A percentile compares a stretch with the other conserved stretches of the same genome.
Evolutionary conservation across 2,113 vertebrate genomes (phyloP).

Genomic region (Sebastes fasciatus): DNA sequence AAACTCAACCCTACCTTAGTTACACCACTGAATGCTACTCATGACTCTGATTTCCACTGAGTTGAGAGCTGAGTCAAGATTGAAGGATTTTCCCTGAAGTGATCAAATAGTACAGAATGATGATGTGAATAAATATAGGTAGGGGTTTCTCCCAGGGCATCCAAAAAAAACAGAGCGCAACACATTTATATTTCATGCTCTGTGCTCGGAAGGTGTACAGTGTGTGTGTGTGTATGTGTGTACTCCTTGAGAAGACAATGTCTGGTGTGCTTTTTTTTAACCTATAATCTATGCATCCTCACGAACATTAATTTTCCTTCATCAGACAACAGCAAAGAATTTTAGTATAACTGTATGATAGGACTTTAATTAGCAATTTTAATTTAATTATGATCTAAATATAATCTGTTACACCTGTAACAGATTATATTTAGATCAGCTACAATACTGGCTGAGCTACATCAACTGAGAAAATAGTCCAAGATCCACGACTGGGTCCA

Average conservation of each 20-base stretch:
- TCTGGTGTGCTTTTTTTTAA: neutral
- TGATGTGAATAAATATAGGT: conserved; percentile 61
- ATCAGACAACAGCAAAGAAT: no score
- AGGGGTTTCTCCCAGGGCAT: conserved; percentile 25
- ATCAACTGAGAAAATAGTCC: neutral
- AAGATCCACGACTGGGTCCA: neutral
- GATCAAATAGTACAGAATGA: conserved; percentile 47
- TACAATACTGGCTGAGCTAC: neutral
- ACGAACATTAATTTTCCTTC: no score
- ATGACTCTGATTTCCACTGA: conserved; percentile 42
- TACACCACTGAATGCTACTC: conserved; percentile 34
- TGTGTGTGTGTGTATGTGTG: conserved; percentile 36
- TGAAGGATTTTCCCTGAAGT: conserved; percentile 34
- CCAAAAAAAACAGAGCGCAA: conserved; percentile 23
- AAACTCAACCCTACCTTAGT: conserved; percentile 27
- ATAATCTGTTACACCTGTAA: no score
- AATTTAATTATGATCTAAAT: no score
- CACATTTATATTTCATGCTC: conserved; percentile 61
- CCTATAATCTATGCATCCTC: neutral
- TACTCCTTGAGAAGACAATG: conserved; percentile 2
- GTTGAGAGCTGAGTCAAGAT: conserved; percentile 42
- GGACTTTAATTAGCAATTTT: neutral
- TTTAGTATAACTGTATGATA: neutral
- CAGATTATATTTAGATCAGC: neutral
- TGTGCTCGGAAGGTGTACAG: neutral